Evolutionary conservation across 1,140 invertebrate species (phyloP).

Genomic region (Atta texana): DNA sequence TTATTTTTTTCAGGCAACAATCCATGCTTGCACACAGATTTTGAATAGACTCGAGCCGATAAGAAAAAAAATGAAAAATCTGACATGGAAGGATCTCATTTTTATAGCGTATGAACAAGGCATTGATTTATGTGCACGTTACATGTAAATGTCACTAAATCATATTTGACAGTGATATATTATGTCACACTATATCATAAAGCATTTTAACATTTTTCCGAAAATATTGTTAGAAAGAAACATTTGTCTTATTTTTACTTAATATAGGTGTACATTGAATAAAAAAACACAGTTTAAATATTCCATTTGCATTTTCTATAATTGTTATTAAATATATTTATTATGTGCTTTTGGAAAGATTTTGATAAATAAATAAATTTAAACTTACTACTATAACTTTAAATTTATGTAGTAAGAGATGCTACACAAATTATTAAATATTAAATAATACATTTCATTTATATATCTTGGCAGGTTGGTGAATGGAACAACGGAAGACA

Average conservation of each 20-base stretch:
- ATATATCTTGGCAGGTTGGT: background rate
- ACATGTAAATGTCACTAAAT: conserved; percentile 85
- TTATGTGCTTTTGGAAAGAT: background rate
- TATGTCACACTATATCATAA: background rate
- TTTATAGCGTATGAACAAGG: conserved; percentile 86
- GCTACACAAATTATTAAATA: background rate
- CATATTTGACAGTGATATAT: background rate
- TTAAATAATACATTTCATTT: background rate
- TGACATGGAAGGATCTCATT: conserved; percentile 90
- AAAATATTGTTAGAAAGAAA: background rate
- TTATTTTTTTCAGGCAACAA: conserved; percentile 87
- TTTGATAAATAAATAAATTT: background rate
- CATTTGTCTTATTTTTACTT: background rate
- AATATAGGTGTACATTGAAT: background rate
- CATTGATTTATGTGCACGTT: conserved; percentile 89
- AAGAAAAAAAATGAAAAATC: conserved; percentile 87
- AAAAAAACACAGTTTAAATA: background rate
- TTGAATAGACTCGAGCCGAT: conserved; percentile 88
- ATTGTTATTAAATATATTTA: background rate
- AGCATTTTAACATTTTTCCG: background rate
- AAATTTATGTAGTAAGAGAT: background rate
- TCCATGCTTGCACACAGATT: conserved; percentile 90
- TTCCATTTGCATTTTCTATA: background rate
- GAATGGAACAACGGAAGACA: too few relatives aligned
- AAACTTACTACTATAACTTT: too few relatives aligned